Conservation (phyloP, 37 sponge, comb jelly and placozoan species). For the Diacarnus erythraeanus region DNA sequence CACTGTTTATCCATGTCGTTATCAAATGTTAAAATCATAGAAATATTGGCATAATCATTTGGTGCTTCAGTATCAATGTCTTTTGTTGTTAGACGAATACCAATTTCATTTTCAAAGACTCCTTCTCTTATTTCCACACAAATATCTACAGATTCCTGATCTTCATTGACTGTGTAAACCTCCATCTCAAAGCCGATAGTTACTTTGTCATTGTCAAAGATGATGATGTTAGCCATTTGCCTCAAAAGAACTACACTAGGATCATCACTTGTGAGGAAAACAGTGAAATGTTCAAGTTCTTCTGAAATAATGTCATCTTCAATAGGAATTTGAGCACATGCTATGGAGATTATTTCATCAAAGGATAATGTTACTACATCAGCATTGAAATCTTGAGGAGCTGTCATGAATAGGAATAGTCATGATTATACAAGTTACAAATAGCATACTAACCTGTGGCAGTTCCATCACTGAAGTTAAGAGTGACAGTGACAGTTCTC, state of each 20-base stretch:
- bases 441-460: neutral
- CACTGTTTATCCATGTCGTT: neutral
- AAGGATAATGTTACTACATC: neutral
- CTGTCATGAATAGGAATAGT: neutral
- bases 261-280: neutral
- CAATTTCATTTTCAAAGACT: neutral
- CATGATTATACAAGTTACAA: neutral
- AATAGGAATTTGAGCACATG: neutral
- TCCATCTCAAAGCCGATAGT: constrained; percentile 15
- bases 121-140: neutral
- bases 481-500: neutral
- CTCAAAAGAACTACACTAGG: neutral
- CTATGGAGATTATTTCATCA: neutral
- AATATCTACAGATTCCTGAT: neutral
- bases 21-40: neutral
- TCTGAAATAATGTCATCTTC: constrained; percentile 8
- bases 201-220: neutral
- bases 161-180: neutral
- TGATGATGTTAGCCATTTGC: neutral
- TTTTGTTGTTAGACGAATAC: neutral
- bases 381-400: neutral
- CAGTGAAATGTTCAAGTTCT: neutral
- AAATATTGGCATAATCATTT: too few relatives aligned
- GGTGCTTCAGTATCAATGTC: neutral
- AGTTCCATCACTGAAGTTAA: neutral